Evolutionary conservation across 2,888 invertebrate genomes (phyloP).

Genomic region (Diloba caeruleocephala): DNA sequence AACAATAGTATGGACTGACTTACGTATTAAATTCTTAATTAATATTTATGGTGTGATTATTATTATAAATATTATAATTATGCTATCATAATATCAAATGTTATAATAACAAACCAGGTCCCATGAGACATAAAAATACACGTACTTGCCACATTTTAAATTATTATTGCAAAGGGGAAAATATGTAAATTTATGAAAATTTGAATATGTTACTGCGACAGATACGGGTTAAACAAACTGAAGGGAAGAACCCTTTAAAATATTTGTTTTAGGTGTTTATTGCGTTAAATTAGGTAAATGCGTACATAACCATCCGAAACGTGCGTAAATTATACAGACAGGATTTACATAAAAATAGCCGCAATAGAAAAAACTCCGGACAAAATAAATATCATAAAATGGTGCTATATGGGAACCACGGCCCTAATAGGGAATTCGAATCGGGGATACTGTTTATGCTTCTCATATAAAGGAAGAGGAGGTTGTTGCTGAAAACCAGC

Average conservation of each 20-base stretch:
- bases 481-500: too few relatives aligned
- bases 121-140: neutral
- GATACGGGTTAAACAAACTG: slow-evolving; percentile 19
- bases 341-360: slow-evolving; percentile 15
- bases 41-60: too few relatives aligned
- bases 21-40: too few relatives aligned
- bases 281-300: neutral
- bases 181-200: slow-evolving; percentile 36
- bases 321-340: slow-evolving; percentile 14
- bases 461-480: too few relatives aligned
- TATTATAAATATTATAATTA: too few relatives aligned
- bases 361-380: neutral
- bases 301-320: slow-evolving; percentile 7
- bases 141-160: neutral
- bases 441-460: too few relatives aligned
- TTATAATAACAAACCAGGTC: neutral
- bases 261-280: slow-evolving; percentile 20
- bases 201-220: slow-evolving; percentile 26
- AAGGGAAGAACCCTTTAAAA: slow-evolving; percentile 14
- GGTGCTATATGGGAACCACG: too few relatives aligned
- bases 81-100: neutral
- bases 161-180: slow-evolving; percentile 3
- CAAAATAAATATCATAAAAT: too few relatives aligned
- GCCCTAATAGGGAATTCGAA: too few relatives aligned
- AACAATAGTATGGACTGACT: too few relatives aligned